Evolutionary conservation across 2,113 vertebrate genomes (phyloP), one percentile per base, ranked within the genome.

Genomic region (Plotosus lineatus): DNA sequence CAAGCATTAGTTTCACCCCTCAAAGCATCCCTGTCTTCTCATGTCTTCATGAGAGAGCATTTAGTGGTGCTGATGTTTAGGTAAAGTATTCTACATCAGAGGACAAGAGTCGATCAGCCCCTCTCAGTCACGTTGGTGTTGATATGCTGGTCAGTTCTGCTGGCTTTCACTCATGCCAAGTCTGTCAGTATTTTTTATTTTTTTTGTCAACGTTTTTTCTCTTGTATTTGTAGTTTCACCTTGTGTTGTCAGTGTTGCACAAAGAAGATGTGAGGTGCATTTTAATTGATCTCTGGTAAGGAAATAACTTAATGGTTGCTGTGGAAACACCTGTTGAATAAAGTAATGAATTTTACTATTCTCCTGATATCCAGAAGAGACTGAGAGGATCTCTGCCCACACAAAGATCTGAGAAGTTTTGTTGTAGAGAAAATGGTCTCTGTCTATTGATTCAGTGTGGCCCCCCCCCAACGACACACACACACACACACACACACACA

Each of bases 61-160:
- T 83, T 83, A 88, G 80, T 82, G 71, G 79, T 81, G 76, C 85
- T 90, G 91, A 90, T 86, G 88, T 89, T 83, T 84, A 88, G 83
- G 86, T 86, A 86, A 90, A 87, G 90, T 88, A 87, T 90, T 88
- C 65, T 69, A 79, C 83, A n/a, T 11, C 17, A 79, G 44, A 79
- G 51, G 55, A 31, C 60, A 23, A 84, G 19, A 78, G 31, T 63
- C 72, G 71, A 66, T 75, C 69, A 80, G 55, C 73, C 53, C 23
- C 71, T 82, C 77, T 76, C 51, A 80, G 80, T 63, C 63, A 19
- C 40, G 58, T 80, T 60, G 65, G 73, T 81, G 77, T 82, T 85
- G 63, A 76, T 79, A 85, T 85, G 80, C 46, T 26, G 81, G 81
- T 78, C 84, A 80, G 84, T 26, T 85, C 51, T 58, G 68, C 63